A percentile compares a stretch with the other conserved stretches of the same genome.
Evolutionary conservation across 1,140 invertebrate species (phyloP).

Genomic region (Pantala flavescens): DNA sequence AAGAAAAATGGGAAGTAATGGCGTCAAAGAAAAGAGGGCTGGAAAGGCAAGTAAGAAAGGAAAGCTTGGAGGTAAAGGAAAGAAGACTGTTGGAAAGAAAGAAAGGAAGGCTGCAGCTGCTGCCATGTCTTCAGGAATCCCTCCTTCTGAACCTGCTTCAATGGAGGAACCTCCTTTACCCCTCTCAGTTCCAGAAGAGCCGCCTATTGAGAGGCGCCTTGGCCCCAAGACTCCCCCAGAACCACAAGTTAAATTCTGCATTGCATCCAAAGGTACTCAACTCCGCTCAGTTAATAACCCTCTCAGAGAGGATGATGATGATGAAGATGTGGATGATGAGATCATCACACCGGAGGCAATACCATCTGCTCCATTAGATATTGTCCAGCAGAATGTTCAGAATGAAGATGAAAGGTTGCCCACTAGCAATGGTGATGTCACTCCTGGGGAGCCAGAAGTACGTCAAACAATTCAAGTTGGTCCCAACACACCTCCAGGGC

Average conservation of each 20-base stretch:
- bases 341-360: background rate
- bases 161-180: background rate
- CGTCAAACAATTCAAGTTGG: slow-evolving; percentile 33
- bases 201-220: background rate
- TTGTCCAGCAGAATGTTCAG: slow-evolving; percentile 19
- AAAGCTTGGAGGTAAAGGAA: background rate
- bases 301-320: slow-evolving; percentile 42
- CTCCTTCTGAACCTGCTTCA: background rate
- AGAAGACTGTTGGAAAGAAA: background rate
- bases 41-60: background rate
- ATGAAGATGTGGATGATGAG: slow-evolving; percentile 28
- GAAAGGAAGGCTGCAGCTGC: background rate
- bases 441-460: slow-evolving; percentile 30
- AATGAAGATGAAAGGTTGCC: slow-evolving; percentile 29
- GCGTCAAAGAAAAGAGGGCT: background rate
- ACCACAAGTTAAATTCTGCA: slow-evolving; percentile 56
- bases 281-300: slow-evolving; percentile 49
- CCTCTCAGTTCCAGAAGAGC: background rate
- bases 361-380: slow-evolving; percentile 21
- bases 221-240: slow-evolving; percentile 66
- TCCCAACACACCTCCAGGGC: slow-evolving; percentile 48
- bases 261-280: slow-evolving; percentile 47
- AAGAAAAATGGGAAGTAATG: background rate
- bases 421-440: slow-evolving; percentile 34
- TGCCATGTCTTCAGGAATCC: background rate